A percentile compares a stretch with the other conserved stretches of the same genome.
Conservation (phyloP, 2,113 vertebrate genomes). For the Labeo catla region DNA sequence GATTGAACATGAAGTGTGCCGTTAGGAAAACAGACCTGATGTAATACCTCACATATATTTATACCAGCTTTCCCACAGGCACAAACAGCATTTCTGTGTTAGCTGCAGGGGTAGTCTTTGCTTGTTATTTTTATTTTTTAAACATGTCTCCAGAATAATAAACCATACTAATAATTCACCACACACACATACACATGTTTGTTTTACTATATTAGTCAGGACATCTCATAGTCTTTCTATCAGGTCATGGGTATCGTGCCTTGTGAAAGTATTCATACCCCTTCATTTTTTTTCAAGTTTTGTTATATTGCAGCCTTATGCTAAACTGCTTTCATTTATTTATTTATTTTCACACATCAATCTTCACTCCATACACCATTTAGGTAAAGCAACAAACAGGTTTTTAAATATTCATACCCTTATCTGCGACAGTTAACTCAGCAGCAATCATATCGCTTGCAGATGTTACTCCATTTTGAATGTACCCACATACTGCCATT, state of each 20-base stretch:
- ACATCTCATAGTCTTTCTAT: not conserved
- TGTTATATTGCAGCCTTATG: too few relatives aligned
- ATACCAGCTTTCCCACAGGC: not conserved
- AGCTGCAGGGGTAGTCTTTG: not conserved
- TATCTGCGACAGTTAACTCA: too few relatives aligned
- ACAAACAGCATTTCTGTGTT: not conserved
- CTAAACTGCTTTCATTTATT: too few relatives aligned
- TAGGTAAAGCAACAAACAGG: too few relatives aligned
- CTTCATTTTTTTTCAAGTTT: too few relatives aligned
- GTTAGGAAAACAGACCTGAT: conserved; percentile 63
- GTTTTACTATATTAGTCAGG: not conserved
- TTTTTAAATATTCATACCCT: too few relatives aligned
- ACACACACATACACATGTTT: not conserved
- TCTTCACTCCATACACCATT: too few relatives aligned
- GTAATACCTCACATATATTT: conserved; percentile 56
- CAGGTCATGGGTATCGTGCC: not conserved
- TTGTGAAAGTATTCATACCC: too few relatives aligned
- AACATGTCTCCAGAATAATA: not conserved
- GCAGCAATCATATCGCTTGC: too few relatives aligned
- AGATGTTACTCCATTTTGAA: too few relatives aligned
- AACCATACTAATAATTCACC: not conserved
- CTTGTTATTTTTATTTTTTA: not conserved
- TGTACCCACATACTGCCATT: too few relatives aligned
- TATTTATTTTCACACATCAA: too few relatives aligned
- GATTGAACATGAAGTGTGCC: conserved; percentile 26